Evolutionary conservation across 2,113 vertebrate genomes (phyloP), one percentile per base, ranked within the genome.

Genomic region (Osmerus mordax): DNA sequence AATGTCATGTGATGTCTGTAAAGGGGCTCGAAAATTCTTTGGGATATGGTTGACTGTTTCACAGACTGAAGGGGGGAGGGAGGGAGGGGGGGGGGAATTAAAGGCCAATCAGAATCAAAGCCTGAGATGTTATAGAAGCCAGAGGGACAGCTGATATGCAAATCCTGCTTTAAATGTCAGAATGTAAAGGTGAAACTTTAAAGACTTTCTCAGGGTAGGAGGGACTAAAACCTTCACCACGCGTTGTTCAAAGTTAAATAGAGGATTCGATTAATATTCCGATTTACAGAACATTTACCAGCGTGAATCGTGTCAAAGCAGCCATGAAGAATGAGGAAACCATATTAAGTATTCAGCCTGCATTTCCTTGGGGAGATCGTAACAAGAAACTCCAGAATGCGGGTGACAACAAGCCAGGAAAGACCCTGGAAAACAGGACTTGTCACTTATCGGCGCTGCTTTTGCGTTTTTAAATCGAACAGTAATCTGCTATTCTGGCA

Each of bases 101-200:
- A 80, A 76, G 54, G 83, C 72, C 67, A 47, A 78, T 83, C 59
- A 55, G 69, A 83, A 85, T 85, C 77, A 81, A 84, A 86, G 72
- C 81, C 13, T 4, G 69, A 72, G 76, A 80, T 69, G 23, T 79
- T 78, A 5, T 81, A 79, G 51, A 74, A 71, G 72, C 74, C 80
- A 51, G 47, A 63, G 78, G 79, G 78, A 64, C 64, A 65, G 74
- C 70, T 77, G 68, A 81, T 80, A 75, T 79, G 73, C 69, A 83
- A 80, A 83, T 87, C 78, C 66, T 23, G 72, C 67, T 78, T 55
- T 67, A 81, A 83, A 85, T 89, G 86, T 87, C 82, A 86, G 60
- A 81, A 75, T 72, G 62, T 79, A 75, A 86, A 87, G 79, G 76
- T 81, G 77, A 86, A 84, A 84, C 84, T 74, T 76, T 78, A 79